Evolutionary conservation across 2,113 vertebrate genomes (phyloP).

Genomic region (Macaca mulatta): DNA sequence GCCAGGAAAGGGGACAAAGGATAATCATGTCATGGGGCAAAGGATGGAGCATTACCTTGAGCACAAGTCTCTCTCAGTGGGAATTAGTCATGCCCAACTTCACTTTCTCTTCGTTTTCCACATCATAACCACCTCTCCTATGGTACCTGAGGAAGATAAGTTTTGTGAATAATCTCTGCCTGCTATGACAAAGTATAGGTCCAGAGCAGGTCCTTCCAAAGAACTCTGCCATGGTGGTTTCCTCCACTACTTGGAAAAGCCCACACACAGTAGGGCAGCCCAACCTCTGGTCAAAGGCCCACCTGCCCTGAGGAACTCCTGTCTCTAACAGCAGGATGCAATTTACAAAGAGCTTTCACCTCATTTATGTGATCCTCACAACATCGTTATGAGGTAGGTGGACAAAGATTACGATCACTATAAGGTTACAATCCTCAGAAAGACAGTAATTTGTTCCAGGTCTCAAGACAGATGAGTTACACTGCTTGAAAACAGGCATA

Average conservation of each 20-base stretch:
- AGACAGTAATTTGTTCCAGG: not conserved
- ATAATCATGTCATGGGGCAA: not conserved
- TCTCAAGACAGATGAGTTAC: not conserved
- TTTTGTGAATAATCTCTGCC: slow-evolving; percentile 31
- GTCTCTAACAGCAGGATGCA: not conserved
- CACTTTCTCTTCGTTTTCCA: slow-evolving; percentile 97
- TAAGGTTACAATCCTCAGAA: not conserved
- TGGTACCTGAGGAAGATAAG: slow-evolving; percentile 90
- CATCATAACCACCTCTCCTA: slow-evolving; percentile 94
- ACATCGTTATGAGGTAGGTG: not conserved
- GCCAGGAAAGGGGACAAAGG: not conserved
- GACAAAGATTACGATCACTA: not conserved
- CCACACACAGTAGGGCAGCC: not conserved
- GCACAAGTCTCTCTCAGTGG: slow-evolving; percentile 86
- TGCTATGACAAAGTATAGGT: not conserved
- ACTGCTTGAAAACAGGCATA: slow-evolving; percentile 1
- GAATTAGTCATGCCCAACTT: slow-evolving; percentile 92
- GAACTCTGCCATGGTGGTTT: not conserved
- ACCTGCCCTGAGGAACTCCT: not conserved
- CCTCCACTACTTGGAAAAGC: not conserved
- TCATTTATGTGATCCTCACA: not conserved
- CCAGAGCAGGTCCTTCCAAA: not conserved
- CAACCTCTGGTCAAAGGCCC: not conserved
- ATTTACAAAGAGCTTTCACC: slow-evolving; percentile 19
- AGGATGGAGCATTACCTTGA: slow-evolving; percentile 75